phyloP scores from a whole-genome alignment of 2,113 vertebrate genomes.

The Coptodon rendalli region DNA sequence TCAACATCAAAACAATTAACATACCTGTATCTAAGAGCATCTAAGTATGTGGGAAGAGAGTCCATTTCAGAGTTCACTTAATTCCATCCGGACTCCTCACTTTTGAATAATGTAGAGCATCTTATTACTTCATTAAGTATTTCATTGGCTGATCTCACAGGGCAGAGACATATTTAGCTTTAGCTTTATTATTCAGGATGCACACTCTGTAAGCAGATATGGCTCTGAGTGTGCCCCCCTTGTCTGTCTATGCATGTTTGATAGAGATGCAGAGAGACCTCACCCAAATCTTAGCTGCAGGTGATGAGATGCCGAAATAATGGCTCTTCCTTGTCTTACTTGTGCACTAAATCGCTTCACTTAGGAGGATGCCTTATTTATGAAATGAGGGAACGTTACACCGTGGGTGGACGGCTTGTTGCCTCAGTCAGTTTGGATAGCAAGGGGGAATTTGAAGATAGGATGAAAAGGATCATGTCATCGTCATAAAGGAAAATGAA shows the following conservation, averaged over 20 bases:
- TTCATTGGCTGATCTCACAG: slow-evolving; percentile 5
- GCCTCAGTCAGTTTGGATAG: not conserved
- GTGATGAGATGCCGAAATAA: slow-evolving; percentile 12
- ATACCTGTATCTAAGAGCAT: not conserved
- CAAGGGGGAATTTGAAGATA: slow-evolving; percentile 13
- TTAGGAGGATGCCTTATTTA: slow-evolving; percentile 47
- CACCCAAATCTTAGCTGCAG: slow-evolving; percentile 29
- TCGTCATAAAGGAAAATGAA: not conserved
- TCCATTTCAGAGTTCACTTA: not conserved
- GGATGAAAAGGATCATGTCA: not conserved
- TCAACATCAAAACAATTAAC: not conserved
- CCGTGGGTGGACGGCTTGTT: not conserved
- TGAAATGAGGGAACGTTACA: slow-evolving; percentile 18
- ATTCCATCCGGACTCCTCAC: not conserved
- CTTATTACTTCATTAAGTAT: slow-evolving; percentile 38
- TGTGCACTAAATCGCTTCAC: slow-evolving; percentile 25
- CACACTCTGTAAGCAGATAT: slow-evolving; percentile 1
- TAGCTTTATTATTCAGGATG: slow-evolving; percentile 20
- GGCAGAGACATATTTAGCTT: slow-evolving; percentile 23
- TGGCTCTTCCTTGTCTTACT: slow-evolving; percentile 6
- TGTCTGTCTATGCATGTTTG: not conserved
- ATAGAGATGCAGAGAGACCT: not conserved
- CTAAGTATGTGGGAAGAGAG: not conserved
- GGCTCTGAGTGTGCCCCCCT: not conserved
- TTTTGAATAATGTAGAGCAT: slow-evolving; percentile 5